phyloP scores from a whole-genome alignment of 2,113 vertebrate species.

The Nerophis lumbriciformis region DNA sequence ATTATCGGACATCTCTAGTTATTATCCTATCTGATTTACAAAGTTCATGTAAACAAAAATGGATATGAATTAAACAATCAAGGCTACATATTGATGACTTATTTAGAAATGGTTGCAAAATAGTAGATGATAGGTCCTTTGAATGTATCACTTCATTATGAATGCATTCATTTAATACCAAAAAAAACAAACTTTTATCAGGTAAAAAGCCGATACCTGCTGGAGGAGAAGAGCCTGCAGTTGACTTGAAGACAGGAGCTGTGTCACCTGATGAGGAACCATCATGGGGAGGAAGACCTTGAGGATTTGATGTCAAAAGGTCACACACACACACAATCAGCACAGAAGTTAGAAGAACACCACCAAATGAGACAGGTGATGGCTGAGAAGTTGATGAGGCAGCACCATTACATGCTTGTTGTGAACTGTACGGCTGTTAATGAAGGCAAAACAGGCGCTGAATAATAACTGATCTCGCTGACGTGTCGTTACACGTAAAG shows the following conservation, averaged over 20 bases:
- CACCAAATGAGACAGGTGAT: constrained; percentile 45
- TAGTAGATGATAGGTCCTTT: too few species aligned
- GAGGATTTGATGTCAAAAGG: neutral
- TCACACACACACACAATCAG: neutral
- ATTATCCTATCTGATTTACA: too few species aligned
- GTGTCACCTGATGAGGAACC: constrained; percentile 90
- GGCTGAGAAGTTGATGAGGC: constrained; percentile 58
- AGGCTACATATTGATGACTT: too few species aligned
- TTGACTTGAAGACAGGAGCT: constrained; percentile 84
- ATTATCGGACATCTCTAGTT: too few species aligned
- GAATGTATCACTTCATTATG: too few species aligned
- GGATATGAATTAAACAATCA: too few species aligned
- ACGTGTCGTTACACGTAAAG: too few species aligned
- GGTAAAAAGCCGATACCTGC: constrained; percentile 74
- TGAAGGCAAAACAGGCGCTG: constrained; percentile 54
- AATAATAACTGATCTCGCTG: constrained; percentile 58
- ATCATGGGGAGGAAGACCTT: constrained; percentile 91
- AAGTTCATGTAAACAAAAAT: too few species aligned
- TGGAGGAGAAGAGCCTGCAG: constrained; percentile 89
- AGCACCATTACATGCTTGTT: constrained; percentile 69
- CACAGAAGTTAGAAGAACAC: constrained; percentile 42
- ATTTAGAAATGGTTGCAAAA: too few species aligned
- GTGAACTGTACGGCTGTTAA: constrained; percentile 68
- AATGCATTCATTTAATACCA: too few species aligned
- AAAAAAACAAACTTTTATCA: too few species aligned